phyloP scores from a whole-genome alignment of 2,797 vertebrate genomes.

The Melanotaenia maccullochi region DNA sequence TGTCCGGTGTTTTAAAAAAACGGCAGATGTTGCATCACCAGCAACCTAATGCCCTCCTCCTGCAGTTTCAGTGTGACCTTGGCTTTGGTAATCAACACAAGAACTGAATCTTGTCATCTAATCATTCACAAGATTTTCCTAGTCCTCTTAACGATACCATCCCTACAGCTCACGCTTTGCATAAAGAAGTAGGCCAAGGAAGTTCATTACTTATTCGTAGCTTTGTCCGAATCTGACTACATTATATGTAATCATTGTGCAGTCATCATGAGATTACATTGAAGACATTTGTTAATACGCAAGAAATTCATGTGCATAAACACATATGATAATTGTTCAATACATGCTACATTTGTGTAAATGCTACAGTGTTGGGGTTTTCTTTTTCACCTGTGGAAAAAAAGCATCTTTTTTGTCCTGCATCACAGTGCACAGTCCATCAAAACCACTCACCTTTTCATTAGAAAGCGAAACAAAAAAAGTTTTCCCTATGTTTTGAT shows the following conservation, averaged over 20 bases:
- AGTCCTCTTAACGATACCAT: slow-evolving; percentile 48
- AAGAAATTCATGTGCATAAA: slow-evolving; percentile 3
- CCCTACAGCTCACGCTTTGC: slow-evolving; percentile 35
- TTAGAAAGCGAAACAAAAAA: slow-evolving; percentile 33
- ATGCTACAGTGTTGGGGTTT: background rate
- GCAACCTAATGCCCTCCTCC: slow-evolving; percentile 36
- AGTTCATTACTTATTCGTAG: slow-evolving; percentile 71
- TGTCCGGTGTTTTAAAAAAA: slow-evolving; percentile 29
- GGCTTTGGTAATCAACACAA: slow-evolving; percentile 69
- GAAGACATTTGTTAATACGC: slow-evolving; percentile 9
- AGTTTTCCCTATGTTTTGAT: slow-evolving; percentile 47
- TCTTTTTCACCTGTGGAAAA: slow-evolving; percentile 7
- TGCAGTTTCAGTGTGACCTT: slow-evolving; percentile 61
- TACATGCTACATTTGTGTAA: background rate
- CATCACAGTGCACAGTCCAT: slow-evolving; percentile 3
- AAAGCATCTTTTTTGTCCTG: background rate
- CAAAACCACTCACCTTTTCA: slow-evolving; percentile 1
- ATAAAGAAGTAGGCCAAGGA: slow-evolving; percentile 60
- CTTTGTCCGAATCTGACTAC: slow-evolving; percentile 47
- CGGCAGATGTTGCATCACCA: slow-evolving; percentile 25
- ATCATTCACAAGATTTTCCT: slow-evolving; percentile 61
- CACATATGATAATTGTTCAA: background rate
- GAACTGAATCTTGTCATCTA: slow-evolving; percentile 67
- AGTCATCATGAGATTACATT: slow-evolving; percentile 29
- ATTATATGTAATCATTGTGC: slow-evolving; percentile 44